Conservation (phyloP, 2,113 vertebrate genomes). For the Aepyceros melampus region DNA sequence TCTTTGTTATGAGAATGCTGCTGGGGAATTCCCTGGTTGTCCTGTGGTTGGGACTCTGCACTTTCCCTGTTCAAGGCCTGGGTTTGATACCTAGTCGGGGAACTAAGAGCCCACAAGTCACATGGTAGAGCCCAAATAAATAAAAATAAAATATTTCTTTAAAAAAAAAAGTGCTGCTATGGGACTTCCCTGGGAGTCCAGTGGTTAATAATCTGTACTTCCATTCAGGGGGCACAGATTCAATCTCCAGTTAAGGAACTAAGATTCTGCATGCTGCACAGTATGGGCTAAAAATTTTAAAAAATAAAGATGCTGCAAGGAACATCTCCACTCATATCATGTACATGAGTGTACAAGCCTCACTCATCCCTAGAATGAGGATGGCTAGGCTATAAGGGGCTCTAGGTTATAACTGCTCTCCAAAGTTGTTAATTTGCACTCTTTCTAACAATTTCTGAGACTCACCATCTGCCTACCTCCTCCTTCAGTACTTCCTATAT, state of each 20-base stretch:
- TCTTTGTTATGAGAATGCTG: neutral
- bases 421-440: neutral
- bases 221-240: neutral
- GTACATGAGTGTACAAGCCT: neutral
- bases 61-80: neutral
- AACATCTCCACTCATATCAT: neutral
- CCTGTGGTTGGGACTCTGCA: neutral
- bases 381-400: neutral
- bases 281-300: neutral
- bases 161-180: neutral
- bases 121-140: neutral
- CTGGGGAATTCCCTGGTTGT: neutral
- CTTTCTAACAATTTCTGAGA: neutral
- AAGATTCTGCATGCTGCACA: neutral
- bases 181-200: neutral
- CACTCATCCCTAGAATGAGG: neutral
- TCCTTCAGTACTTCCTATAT: neutral
- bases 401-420: neutral
- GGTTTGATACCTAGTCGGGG: neutral
- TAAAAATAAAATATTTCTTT: neutral
- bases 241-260: neutral
- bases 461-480: neutral
- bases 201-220: neutral
- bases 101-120: neutral
- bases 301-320: neutral